Conservation (phyloP, 2,797 vertebrate species). For the Sebastes miniatus region DNA sequence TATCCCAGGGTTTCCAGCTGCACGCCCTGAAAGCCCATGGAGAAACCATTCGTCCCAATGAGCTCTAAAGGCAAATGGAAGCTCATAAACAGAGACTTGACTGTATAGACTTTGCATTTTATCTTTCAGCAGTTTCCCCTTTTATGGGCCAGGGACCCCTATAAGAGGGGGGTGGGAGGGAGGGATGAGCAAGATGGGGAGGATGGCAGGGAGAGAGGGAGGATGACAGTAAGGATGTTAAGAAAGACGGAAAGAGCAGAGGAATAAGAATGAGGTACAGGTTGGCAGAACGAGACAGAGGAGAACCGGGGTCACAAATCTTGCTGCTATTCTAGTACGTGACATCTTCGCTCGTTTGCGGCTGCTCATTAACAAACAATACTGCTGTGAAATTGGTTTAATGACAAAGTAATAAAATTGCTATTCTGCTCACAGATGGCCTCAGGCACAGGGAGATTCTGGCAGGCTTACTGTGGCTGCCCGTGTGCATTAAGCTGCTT, state of each 20-base stretch:
- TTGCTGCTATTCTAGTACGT: constrained; percentile 97
- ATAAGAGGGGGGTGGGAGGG: constrained; percentile 70
- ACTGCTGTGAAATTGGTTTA: constrained; percentile 99
- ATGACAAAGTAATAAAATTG: constrained; percentile 99
- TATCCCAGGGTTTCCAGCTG: constrained; percentile 69
- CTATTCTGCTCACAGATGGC: constrained; percentile 99
- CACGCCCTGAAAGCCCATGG: constrained; percentile 61
- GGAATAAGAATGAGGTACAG: constrained; percentile 73
- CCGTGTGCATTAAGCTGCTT: constrained; percentile 98
- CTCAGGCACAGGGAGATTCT: constrained; percentile 94
- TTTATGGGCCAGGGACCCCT: constrained; percentile 93
- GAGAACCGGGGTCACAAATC: constrained; percentile 94
- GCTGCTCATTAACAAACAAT: constrained; percentile 99
- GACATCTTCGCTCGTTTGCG: constrained; percentile 99
- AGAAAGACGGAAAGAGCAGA: constrained; percentile 51
- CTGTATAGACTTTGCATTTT: constrained; percentile 99
- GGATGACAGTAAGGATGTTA: constrained; percentile 55
- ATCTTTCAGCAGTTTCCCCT: constrained; percentile 93
- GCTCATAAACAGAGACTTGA: constrained; percentile 95
- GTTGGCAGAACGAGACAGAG: constrained; percentile 64
- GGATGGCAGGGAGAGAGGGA: constrained; percentile 31
- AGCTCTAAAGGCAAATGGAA: constrained; percentile 96
- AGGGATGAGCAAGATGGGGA: constrained; percentile 36
- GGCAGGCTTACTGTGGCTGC: constrained; percentile 97
- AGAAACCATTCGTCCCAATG: constrained; percentile 92